These are phyloP conservation scores for Philhelius pedissequus DNA, from an alignment of 2,888 invertebrate species.

Conservation along the genomic window DNA sequence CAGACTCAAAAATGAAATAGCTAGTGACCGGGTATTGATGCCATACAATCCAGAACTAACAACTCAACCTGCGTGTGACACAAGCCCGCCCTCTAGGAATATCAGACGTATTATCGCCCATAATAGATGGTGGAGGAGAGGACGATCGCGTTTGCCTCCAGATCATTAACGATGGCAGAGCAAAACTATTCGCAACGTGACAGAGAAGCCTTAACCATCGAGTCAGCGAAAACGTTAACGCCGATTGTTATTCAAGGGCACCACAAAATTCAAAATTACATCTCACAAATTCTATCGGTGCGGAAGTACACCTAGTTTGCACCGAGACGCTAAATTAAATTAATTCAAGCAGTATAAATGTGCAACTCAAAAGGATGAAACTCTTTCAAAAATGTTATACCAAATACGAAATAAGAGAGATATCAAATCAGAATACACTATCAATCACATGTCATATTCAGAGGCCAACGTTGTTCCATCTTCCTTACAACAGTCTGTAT, in stretches of 20 bases:
- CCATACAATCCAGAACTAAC: no score
- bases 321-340: no score
- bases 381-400: no score
- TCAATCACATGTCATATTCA: no score
- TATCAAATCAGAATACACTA: no score
- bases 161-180: neutral
- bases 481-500: no score
- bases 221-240: neutral
- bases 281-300: neutral
- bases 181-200: constrained; percentile 6
- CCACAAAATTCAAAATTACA: constrained; percentile 7
- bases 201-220: constrained; percentile 21
- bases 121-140: neutral
- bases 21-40: no score
- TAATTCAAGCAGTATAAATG: no score
- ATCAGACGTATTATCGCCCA: neutral
- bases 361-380: no score
- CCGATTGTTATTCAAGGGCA: constrained; percentile 59
- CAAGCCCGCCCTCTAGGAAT: neutral
- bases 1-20: no score
- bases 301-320: neutral
- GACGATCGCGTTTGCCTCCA: neutral
- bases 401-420: no score
- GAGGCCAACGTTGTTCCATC: no score
- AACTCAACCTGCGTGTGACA: neutral